Evolutionary conservation across 1,140 invertebrate genomes (phyloP), one percentile per base, ranked within the genome.

Genomic region (Orussus abietinus): DNA sequence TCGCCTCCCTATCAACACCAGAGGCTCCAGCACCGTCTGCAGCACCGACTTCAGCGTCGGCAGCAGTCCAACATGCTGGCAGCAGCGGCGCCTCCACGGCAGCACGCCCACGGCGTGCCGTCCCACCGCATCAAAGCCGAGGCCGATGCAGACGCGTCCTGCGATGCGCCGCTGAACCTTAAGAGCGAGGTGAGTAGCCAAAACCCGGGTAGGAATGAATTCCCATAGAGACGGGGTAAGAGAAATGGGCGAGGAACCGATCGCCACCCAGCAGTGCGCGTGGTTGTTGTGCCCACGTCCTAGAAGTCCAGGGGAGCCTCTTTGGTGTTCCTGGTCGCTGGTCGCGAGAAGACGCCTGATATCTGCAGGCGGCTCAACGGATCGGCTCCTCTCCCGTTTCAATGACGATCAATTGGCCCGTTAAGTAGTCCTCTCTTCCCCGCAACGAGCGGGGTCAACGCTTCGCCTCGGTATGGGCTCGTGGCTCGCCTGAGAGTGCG

Each of bases 61-160:
- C 71, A 70, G 46, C 63, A 72, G 55, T 49, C 66, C 50, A 72
- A 69, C 55, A 74, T 72, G 71, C 62, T 74, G 54, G 71, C 71
- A 32, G 72, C 71, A 45, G 68, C 66, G 30, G 60, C 60, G 47
- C 69, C 69, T 45, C 62, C 65, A 19, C 60, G 69, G 56, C n/a
- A n/a, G n/a, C 69, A 74, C 55, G 69, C 64, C 59, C 62, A 63
- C 59, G 64, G 57, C 55, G 65, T 70, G 43, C 49, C 59, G 43
- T 63, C 67, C 45, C 64, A 72, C 54, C 68, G 72, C 53, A 62
- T 71, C 44, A 72, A 72, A 59, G 64, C 57, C 38, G 69, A 72
- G 56, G 43, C 54, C 15, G 66, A 72, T 42, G 58, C 66, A 53
- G 71, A 74, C 55, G 63, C 52, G 35, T 60, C 71, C 48, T 72